These are phyloP conservation scores for Martes martes DNA, from an alignment of 2,113 vertebrate genomes.

Conservation along the genomic window DNA sequence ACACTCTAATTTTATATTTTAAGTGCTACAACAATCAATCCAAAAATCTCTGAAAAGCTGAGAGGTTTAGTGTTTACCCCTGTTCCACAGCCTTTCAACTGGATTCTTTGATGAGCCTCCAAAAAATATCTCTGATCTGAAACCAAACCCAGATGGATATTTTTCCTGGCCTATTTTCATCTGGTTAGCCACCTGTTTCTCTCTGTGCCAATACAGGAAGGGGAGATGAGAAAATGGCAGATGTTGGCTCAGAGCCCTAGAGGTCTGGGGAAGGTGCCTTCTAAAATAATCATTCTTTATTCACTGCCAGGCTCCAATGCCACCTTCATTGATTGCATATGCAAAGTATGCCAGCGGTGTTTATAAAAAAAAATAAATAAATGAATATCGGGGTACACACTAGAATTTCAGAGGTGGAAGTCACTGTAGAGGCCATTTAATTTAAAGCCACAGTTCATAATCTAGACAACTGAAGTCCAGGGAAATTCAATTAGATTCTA, in stretches of 20 bases:
- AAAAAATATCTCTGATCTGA: constrained; percentile 47
- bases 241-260: background rate
- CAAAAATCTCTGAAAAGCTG: constrained; percentile 12
- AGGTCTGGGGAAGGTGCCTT: background rate
- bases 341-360: background rate
- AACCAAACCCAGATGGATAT: background rate
- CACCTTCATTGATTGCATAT: background rate
- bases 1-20: constrained; percentile 31
- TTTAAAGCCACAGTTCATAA: background rate
- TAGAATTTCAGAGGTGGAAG: background rate
- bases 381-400: background rate
- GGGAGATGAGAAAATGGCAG: background rate
- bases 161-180: constrained; percentile 45
- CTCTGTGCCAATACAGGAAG: constrained; percentile 23
- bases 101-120: constrained; percentile 40
- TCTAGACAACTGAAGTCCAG: background rate
- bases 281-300: constrained; percentile 32
- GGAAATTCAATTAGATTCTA: background rate
- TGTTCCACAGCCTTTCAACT: constrained; percentile 11
- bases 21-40: background rate
- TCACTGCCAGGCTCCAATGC: background rate
- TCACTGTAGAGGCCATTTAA: background rate
- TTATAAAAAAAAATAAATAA: background rate
- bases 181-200: constrained; percentile 48
- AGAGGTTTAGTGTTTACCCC: background rate